phyloP scores from a whole-genome alignment of 2,797 vertebrate species.

The Columba guinea region DNA sequence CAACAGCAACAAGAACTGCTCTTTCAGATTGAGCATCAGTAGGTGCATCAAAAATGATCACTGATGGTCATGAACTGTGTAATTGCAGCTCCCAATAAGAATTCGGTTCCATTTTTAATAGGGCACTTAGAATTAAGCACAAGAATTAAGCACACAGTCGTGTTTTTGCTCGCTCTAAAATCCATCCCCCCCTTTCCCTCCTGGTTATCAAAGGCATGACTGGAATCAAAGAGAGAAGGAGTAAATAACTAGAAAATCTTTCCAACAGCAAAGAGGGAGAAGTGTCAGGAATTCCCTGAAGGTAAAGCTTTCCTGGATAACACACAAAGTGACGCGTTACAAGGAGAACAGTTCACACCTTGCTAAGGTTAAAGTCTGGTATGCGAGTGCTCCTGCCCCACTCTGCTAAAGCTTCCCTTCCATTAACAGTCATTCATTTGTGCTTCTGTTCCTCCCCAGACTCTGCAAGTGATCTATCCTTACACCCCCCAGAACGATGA shows the following conservation, averaged over 20 bases:
- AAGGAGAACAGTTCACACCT: neutral
- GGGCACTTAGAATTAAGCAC: neutral
- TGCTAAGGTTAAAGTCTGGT: neutral
- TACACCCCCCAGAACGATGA: conserved; percentile 96
- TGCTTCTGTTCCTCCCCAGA: conserved; percentile 75
- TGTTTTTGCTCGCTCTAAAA: neutral
- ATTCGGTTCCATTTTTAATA: neutral
- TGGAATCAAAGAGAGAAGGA: neutral
- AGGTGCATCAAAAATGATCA: neutral
- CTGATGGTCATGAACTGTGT: neutral
- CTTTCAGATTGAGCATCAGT: neutral
- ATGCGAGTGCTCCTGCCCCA: neutral
- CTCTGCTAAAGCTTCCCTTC: neutral
- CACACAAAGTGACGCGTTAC: neutral
- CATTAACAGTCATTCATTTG: neutral
- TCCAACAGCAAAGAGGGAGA: neutral
- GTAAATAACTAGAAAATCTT: neutral
- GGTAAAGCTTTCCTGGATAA: neutral
- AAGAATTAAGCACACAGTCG: neutral
- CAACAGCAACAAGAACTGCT: neutral
- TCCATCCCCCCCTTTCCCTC: neutral
- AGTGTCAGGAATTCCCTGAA: neutral
- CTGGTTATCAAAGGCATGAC: neutral
- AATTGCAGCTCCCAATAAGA: neutral
- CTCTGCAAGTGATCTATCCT: conserved; percentile 95